A percentile compares a stretch with the other conserved stretches of the same genome.
phyloP scores from a whole-genome alignment of 1,140 invertebrate genomes.

The Magallana ariakensis region DNA sequence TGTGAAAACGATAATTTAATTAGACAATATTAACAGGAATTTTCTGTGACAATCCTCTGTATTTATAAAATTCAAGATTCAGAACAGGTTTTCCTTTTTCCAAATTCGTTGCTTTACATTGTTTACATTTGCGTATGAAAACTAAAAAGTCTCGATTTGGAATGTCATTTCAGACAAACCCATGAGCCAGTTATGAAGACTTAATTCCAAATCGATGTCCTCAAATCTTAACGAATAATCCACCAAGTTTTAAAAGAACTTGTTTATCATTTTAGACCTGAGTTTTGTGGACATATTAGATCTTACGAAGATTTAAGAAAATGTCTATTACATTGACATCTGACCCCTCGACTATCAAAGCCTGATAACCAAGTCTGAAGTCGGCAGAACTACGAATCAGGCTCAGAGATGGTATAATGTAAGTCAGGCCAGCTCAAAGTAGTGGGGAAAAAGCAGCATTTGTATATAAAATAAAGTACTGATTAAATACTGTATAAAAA shows the following conservation, averaged over 20 bases:
- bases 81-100: too few species aligned
- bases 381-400: too few species aligned
- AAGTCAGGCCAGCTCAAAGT: too few species aligned
- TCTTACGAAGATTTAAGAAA: slow-evolving; percentile 23
- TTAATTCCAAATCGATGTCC: slow-evolving; percentile 27
- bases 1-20: too few species aligned
- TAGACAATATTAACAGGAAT: too few species aligned
- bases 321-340: slow-evolving; percentile 21
- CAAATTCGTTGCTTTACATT: too few species aligned
- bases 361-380: neutral
- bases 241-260: slow-evolving; percentile 25
- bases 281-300: slow-evolving; percentile 16
- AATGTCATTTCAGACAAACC: neutral
- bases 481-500: too few species aligned
- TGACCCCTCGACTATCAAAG: neutral
- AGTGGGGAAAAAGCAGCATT: too few species aligned
- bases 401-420: too few species aligned
- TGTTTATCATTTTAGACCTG: slow-evolving; percentile 32
- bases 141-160: neutral
- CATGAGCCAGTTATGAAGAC: slow-evolving; percentile 17
- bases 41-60: too few species aligned
- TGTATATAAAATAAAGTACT: too few species aligned
- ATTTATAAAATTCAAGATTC: too few species aligned
- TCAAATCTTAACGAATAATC: slow-evolving; percentile 17
- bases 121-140: neutral